Conservation (phyloP, 2,797 vertebrate species). For the Stomatorhinus walkeri region DNA sequence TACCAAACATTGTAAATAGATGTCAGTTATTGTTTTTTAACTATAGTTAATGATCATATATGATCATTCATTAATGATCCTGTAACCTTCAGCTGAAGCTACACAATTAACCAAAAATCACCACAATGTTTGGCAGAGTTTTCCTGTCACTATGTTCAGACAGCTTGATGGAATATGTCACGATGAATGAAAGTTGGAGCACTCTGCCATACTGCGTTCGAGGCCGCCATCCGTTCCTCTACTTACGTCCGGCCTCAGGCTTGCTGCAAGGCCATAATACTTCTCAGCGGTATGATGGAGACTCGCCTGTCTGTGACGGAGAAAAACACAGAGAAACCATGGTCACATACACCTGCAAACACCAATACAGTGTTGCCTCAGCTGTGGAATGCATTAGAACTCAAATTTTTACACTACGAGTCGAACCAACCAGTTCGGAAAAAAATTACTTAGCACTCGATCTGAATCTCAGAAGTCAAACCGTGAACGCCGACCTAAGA, state of each 20-base stretch:
- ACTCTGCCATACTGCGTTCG: neutral
- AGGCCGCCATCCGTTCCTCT: conserved; percentile 3
- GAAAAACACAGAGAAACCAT: conserved; percentile 14
- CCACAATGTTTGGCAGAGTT: neutral
- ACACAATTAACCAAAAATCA: neutral
- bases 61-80: neutral
- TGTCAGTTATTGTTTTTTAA: neutral
- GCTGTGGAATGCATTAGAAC: too few species aligned
- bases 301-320: conserved; percentile 82
- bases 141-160: neutral
- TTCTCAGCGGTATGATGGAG: conserved; percentile 92
- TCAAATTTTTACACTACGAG: too few species aligned
- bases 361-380: neutral
- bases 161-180: neutral
- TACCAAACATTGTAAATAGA: neutral
- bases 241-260: conserved; percentile 91
- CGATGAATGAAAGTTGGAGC: neutral
- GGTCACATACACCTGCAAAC: conserved; percentile 33
- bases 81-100: neutral
- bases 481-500: too few species aligned
- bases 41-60: neutral
- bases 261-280: conserved; percentile 88
- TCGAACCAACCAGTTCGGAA: too few species aligned
- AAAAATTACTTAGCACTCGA: too few species aligned
- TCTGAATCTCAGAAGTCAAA: too few species aligned